A percentile compares a stretch with the other conserved stretches of the same genome.
Conservation (phyloP, 2,113 vertebrate species). For the Colaptes auratus region DNA sequence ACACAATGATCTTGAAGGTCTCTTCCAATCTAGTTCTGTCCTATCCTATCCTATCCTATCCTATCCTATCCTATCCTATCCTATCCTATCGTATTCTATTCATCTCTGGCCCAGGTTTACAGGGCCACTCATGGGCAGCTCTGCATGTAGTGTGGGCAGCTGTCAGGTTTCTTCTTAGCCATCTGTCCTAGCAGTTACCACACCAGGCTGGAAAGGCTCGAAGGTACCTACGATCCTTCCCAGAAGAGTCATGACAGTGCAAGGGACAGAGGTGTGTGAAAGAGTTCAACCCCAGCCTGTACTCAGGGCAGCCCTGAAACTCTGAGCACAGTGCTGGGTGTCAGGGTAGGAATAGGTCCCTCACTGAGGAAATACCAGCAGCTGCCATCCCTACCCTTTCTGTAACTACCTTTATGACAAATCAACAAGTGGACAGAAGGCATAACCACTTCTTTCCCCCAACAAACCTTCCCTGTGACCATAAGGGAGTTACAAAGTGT, state of each 20-base stretch:
- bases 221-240: background rate
- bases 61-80: too few species aligned
- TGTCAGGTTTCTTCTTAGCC: background rate
- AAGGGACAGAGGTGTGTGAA: background rate
- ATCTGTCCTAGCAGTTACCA: background rate
- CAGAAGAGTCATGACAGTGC: accelerated
- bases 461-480: background rate
- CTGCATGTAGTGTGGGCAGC: background rate
- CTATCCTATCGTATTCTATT: too few species aligned
- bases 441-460: background rate
- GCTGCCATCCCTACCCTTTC: background rate
- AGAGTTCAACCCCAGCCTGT: background rate
- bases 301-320: background rate
- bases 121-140: background rate
- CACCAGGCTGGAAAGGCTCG: background rate
- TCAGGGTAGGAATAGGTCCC: background rate
- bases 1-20: too few species aligned
- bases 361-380: background rate
- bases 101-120: background rate
- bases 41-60: too few species aligned
- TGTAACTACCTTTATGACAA: background rate
- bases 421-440: background rate
- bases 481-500: background rate
- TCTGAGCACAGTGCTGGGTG: background rate
- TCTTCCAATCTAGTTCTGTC: too few species aligned